A percentile compares a stretch with the other conserved stretches of the same genome.
These are phyloP conservation scores for Tupaia tana DNA, from an alignment of 2,113 vertebrate species.

Conservation along the genomic window DNA sequence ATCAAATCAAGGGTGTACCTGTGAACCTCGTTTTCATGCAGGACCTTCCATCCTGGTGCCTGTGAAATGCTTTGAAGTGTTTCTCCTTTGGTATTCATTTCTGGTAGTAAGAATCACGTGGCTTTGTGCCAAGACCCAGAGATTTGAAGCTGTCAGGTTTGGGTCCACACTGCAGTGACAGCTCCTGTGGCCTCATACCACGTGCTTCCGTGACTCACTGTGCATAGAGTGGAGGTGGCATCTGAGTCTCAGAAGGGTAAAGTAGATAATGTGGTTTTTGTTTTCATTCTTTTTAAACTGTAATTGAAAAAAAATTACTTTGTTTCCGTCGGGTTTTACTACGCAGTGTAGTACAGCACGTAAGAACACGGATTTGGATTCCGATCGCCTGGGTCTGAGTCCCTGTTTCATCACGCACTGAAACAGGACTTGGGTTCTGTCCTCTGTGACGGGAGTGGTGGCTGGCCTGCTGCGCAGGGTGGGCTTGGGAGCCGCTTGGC, in stretches of 20 bases:
- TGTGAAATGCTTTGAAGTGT: not conserved
- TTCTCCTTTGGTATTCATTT: constrained; percentile 7
- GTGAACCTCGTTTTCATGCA: too few species aligned
- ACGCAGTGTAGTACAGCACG: not conserved
- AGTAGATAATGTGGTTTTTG: not conserved
- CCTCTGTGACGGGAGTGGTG: not conserved
- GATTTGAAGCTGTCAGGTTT: not conserved
- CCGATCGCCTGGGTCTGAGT: not conserved
- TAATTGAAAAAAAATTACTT: not conserved
- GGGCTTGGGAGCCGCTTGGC: not conserved
- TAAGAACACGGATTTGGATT: not conserved
- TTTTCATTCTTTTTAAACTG: not conserved
- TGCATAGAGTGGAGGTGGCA: not conserved
- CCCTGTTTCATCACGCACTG: not conserved
- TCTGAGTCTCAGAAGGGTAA: not conserved
- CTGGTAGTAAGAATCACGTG: not conserved
- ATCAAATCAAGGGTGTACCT: too few species aligned
- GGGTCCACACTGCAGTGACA: not conserved
- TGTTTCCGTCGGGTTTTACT: not conserved
- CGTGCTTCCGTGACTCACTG: not conserved
- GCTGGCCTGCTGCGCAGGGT: not conserved
- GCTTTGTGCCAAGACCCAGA: not conserved
- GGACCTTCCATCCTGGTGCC: too few species aligned
- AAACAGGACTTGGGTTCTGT: not conserved
- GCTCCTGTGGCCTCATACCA: rapidly evolving